Evolutionary conservation across 2,113 vertebrate genomes (phyloP).

Genomic region (Lontra canadensis): DNA sequence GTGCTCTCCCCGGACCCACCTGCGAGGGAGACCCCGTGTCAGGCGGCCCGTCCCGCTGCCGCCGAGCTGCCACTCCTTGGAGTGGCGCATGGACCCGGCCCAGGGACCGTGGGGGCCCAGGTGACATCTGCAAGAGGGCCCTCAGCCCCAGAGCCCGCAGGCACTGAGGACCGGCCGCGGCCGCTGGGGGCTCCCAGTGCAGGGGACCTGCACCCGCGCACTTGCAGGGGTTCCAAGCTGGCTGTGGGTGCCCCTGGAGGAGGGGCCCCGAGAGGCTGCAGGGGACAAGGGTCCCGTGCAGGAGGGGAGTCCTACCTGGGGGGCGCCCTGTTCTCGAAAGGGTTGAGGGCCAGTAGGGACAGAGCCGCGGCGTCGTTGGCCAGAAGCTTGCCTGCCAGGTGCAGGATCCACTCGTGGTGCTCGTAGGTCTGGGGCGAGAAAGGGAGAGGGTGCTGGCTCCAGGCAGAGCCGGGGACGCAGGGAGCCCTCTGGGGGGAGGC

Average conservation of each 20-base stretch:
- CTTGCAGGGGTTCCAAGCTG: background rate
- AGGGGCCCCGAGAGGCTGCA: background rate
- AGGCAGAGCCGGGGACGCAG: background rate
- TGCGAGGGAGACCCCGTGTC: slow-evolving; percentile 55
- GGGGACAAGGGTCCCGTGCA: background rate
- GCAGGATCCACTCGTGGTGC: slow-evolving; percentile 96
- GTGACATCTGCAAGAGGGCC: background rate
- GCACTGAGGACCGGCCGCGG: rapidly evolving
- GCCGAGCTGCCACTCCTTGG: background rate
- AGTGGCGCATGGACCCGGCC: background rate
- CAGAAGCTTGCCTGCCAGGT: slow-evolving; percentile 94
- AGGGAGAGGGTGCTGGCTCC: background rate
- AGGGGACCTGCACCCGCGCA: background rate
- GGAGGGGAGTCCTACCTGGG: slow-evolving; percentile 86
- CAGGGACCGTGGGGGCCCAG: background rate
- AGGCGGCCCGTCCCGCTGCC: background rate
- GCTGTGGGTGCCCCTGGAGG: background rate
- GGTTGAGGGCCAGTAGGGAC: slow-evolving; percentile 91
- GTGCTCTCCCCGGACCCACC: slow-evolving; percentile 94
- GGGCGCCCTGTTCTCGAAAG: slow-evolving; percentile 85
- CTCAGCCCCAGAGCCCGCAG: background rate
- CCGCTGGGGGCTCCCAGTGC: background rate
- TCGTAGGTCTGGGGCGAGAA: slow-evolving; percentile 91
- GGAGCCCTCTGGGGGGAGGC: background rate
- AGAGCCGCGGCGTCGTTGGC: slow-evolving; percentile 88